Percentiles rank a stretch among this genome's conserved stretches.
Conservation (phyloP, 2,113 vertebrate species). For the Tachycineta bicolor region DNA sequence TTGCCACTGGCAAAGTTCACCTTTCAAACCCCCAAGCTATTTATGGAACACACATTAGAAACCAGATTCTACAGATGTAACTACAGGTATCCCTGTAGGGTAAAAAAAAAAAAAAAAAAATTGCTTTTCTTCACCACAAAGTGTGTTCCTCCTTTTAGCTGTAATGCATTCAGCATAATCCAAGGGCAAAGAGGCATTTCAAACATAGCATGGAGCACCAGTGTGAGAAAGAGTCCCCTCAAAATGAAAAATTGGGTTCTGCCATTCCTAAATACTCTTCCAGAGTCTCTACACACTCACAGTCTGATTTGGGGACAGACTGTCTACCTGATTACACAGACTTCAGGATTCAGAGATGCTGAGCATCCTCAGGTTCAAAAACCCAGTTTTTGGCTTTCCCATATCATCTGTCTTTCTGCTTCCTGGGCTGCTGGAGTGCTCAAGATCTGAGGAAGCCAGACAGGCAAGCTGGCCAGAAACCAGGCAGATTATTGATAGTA, state of each 20-base stretch:
- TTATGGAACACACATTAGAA: neutral
- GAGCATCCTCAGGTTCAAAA: neutral
- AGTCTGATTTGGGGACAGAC: neutral
- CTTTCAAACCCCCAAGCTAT: neutral
- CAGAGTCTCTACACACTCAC: neutral
- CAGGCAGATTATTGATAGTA: conserved; percentile 13
- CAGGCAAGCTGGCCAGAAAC: conserved; percentile 10
- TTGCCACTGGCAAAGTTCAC: neutral
- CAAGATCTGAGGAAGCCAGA: neutral
- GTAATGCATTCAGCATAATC: neutral
- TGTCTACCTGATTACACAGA: neutral
- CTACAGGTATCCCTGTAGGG: neutral
- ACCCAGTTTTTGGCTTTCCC: neutral
- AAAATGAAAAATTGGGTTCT: neutral
- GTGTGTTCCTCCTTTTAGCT: neutral
- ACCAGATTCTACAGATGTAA: neutral
- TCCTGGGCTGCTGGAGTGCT: neutral
- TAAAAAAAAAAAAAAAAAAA: neutral
- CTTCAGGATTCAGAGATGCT: neutral
- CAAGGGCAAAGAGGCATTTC: neutral
- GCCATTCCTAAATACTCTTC: neutral
- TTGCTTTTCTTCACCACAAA: neutral
- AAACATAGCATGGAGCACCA: neutral
- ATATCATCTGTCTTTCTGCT: conserved; percentile 12
- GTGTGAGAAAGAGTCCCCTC: neutral